Evolutionary conservation across 2,888 invertebrate species (phyloP).

Genomic region (Pammene aurita): DNA sequence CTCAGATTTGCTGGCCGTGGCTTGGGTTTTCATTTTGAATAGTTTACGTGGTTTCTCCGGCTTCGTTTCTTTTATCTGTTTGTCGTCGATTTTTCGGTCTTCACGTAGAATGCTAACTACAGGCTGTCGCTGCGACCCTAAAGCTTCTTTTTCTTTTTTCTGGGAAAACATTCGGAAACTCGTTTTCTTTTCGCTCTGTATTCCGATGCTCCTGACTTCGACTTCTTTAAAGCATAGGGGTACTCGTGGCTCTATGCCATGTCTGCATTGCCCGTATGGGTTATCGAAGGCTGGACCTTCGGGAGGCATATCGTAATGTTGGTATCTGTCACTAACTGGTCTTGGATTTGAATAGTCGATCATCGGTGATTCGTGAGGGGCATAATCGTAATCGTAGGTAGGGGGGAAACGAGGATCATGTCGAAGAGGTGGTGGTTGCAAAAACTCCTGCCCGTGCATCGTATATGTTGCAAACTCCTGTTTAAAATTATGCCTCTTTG

Average conservation of each 20-base stretch:
- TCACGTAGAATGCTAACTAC: conserved; percentile 41
- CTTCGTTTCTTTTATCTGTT: conserved; percentile 48
- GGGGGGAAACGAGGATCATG: conserved; percentile 42
- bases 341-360: conserved; percentile 5
- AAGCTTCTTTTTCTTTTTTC: conserved; percentile 49
- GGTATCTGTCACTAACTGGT: conserved; percentile 27
- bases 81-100: conserved; percentile 47
- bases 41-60: conserved; percentile 48
- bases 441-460: conserved; percentile 66
- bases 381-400: conserved; percentile 45
- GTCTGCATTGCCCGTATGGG: conserved; percentile 48
- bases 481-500: conserved; percentile 55
- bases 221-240: conserved; percentile 73
- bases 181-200: conserved; percentile 71
- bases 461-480: conserved; percentile 67
- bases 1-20: conserved; percentile 46
- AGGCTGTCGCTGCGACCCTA: conserved; percentile 34
- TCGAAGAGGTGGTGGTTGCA: conserved; percentile 52
- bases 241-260: conserved; percentile 55
- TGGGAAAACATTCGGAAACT: conserved; percentile 65
- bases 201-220: conserved; percentile 73
- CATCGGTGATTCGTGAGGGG: conserved; percentile 37
- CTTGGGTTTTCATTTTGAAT: conserved; percentile 62
- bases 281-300: conserved; percentile 48
- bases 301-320: conserved; percentile 46